Evolutionary conservation across 2,888 invertebrate species (phyloP).

Genomic region (Dexiosoma caninum): DNA sequence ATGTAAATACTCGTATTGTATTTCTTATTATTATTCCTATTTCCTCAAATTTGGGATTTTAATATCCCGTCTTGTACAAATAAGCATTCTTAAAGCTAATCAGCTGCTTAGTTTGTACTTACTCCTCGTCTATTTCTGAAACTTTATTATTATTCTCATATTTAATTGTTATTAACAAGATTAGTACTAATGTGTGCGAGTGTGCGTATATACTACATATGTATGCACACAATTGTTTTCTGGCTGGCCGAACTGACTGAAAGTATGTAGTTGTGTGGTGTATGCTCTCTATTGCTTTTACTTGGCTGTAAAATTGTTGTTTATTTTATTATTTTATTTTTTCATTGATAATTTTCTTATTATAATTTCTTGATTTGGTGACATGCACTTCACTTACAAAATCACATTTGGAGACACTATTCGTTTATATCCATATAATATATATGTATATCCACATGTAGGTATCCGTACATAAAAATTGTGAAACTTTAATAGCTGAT

Average conservation of each 20-base stretch:
- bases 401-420: slow-evolving; percentile 25
- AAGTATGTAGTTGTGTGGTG: not conserved
- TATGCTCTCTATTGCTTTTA: slow-evolving; percentile 12
- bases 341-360: slow-evolving; percentile 1
- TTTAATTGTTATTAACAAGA: slow-evolving; percentile 36
- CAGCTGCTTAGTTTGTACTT: slow-evolving; percentile 51
- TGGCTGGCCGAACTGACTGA: slow-evolving; percentile 22
- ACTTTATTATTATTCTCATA: slow-evolving; percentile 24
- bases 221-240: not conserved
- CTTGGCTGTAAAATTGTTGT: slow-evolving; percentile 17
- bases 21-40: not conserved
- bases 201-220: not conserved
- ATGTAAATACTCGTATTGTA: too few species aligned
- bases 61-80: not conserved
- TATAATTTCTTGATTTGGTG: slow-evolving; percentile 6
- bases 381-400: slow-evolving; percentile 38
- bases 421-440: slow-evolving; percentile 5
- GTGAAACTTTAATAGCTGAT: slow-evolving; percentile 45
- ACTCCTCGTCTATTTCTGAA: slow-evolving; percentile 2
- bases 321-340: not conserved
- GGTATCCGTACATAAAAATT: slow-evolving; percentile 31
- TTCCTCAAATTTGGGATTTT: not conserved
- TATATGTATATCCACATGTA: not conserved
- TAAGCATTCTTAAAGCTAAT: slow-evolving; percentile 15
- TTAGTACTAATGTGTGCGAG: not conserved